Conservation (phyloP, 2,797 vertebrate species). For the Chloroceryle inda region DNA sequence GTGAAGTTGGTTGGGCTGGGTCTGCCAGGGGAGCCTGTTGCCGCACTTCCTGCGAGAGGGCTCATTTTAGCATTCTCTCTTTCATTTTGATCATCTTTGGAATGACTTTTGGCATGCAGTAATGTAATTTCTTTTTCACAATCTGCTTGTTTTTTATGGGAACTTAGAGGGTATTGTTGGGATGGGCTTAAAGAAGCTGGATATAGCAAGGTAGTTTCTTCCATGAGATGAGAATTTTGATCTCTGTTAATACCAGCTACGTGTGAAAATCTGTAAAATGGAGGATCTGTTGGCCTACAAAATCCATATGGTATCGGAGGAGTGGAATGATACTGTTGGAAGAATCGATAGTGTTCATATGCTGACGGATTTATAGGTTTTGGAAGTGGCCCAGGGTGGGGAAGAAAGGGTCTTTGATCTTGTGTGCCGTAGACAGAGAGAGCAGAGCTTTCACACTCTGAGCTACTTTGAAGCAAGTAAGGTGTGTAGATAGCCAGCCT, state of each 20-base stretch:
- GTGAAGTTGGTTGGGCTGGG: slow-evolving; percentile 89
- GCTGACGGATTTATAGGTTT: slow-evolving; percentile 78
- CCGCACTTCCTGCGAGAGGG: slow-evolving; percentile 90
- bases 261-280: slow-evolving; percentile 81
- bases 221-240: slow-evolving; percentile 79
- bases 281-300: slow-evolving; percentile 85
- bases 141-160: slow-evolving; percentile 77
- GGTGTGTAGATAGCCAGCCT: slow-evolving; percentile 86
- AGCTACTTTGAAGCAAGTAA: slow-evolving; percentile 84
- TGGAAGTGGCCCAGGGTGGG: slow-evolving; percentile 85
- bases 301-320: slow-evolving; percentile 85
- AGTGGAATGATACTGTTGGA: slow-evolving; percentile 84
- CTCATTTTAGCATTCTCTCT: slow-evolving; percentile 88
- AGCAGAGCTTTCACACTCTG: slow-evolving; percentile 80
- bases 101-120: slow-evolving; percentile 66
- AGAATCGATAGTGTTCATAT: slow-evolving; percentile 87
- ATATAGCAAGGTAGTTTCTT: slow-evolving; percentile 81
- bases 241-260: slow-evolving; percentile 82
- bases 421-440: slow-evolving; percentile 83
- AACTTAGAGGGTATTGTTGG: slow-evolving; percentile 64
- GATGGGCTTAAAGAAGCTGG: slow-evolving; percentile 77
- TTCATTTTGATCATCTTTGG: slow-evolving; percentile 80
- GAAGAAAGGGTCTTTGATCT: slow-evolving; percentile 89
- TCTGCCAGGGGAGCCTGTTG: slow-evolving; percentile 93
- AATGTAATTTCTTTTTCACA: slow-evolving; percentile 75